These are phyloP conservation scores for Lepus americanus DNA, from an alignment of 2,113 vertebrate genomes.

Conservation along the genomic window DNA sequence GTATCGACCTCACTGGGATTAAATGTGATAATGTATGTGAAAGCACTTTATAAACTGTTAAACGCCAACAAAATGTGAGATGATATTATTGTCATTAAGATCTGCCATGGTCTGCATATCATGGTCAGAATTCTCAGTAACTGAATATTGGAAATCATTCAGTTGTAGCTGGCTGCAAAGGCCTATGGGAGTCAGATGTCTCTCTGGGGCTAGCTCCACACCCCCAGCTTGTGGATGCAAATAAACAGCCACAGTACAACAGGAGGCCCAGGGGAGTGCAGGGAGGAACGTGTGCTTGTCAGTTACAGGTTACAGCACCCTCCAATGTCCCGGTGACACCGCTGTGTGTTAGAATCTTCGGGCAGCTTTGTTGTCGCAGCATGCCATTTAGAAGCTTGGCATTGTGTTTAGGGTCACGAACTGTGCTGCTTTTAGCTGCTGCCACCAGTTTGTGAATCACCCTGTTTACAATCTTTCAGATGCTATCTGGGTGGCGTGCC, in stretches of 20 bases:
- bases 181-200: slow-evolving; percentile 47
- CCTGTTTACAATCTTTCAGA: slow-evolving; percentile 67
- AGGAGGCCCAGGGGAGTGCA: background rate
- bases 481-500: slow-evolving; percentile 64
- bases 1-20: slow-evolving; percentile 25
- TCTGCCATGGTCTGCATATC: slow-evolving; percentile 65
- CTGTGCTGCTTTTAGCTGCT: slow-evolving; percentile 71
- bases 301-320: slow-evolving; percentile 63
- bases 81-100: slow-evolving; percentile 68
- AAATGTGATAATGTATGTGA: slow-evolving; percentile 70
- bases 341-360: slow-evolving; percentile 69
- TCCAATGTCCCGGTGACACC: background rate
- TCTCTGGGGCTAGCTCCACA: slow-evolving; percentile 6
- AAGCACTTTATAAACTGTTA: slow-evolving; percentile 76
- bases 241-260: background rate
- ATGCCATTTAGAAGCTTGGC: slow-evolving; percentile 76
- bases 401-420: slow-evolving; percentile 35
- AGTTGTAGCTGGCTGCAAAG: slow-evolving; percentile 52
- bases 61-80: slow-evolving; percentile 59
- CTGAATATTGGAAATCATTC: slow-evolving; percentile 74
- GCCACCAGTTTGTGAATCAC: slow-evolving; percentile 77
- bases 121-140: slow-evolving; percentile 68
- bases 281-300: background rate
- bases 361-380: slow-evolving; percentile 29
- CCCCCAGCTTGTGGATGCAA: slow-evolving; percentile 14